A percentile compares a stretch with the other conserved stretches of the same genome.
Evolutionary conservation across 2,888 invertebrate species (phyloP).

Genomic region (Drosophila imparisetae): DNA sequence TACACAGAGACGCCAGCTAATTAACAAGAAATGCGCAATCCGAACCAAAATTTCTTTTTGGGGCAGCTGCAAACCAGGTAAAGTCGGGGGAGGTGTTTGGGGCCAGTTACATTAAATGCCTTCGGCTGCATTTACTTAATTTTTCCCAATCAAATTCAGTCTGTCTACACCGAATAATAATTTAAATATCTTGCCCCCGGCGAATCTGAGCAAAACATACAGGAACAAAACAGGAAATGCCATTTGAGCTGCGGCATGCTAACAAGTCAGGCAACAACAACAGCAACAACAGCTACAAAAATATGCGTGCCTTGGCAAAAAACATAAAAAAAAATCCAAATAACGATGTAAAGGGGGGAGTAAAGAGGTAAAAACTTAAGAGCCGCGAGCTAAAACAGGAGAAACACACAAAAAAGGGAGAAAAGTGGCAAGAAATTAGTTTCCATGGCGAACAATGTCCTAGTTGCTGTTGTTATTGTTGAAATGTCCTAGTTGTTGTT

Average conservation of each 20-base stretch:
- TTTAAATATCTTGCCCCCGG: conserved; percentile 68
- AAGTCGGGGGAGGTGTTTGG: conserved; percentile 9
- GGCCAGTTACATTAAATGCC: conserved; percentile 33
- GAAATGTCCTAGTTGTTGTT: conserved; percentile 51
- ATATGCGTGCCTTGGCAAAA: conserved; percentile 45
- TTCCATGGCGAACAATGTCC: conserved; percentile 61
- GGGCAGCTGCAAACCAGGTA: background rate
- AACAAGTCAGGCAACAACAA: conserved; percentile 62
- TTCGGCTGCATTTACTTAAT: conserved; percentile 57
- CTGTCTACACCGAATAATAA: conserved; percentile 65
- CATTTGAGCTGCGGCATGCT: conserved; percentile 71
- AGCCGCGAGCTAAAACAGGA: conserved; percentile 64
- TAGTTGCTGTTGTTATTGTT: conserved; percentile 39
- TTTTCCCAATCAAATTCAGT: conserved; percentile 73
- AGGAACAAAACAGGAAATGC: conserved; percentile 59
- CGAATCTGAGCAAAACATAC: conserved; percentile 26
- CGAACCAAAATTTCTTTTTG: background rate
- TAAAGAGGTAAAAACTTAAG: conserved; percentile 57
- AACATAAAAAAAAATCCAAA: conserved; percentile 13
- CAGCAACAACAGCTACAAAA: conserved; percentile 27
- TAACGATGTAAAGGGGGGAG: conserved; percentile 14
- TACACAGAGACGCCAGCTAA: conserved; percentile 76
- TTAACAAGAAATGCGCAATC: conserved; percentile 67
- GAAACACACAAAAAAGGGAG: conserved; percentile 49
- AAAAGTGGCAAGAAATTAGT: conserved; percentile 71